Evolutionary conservation across 2,797 vertebrate species (phyloP), one percentile per base, ranked within the genome.

Genomic region (Aeoliscus strigatus): DNA sequence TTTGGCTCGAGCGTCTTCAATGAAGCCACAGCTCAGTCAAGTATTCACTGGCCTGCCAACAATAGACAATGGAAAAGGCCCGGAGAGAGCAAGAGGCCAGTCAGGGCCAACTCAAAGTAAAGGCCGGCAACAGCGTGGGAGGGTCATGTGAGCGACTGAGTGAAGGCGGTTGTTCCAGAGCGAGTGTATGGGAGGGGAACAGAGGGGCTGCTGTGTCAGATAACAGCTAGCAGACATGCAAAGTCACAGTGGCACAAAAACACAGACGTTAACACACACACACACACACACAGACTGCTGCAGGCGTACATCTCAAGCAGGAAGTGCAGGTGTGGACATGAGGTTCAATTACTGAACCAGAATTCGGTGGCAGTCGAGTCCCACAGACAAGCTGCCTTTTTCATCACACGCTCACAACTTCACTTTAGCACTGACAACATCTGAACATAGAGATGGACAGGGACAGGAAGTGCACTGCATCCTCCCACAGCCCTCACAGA

Each of bases 181-280:
- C 55, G 79, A 57, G 36, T 59, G 65, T 36, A 58, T 53, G 14
- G 70, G 63, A 66, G 76, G 53, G 41, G 64, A 80, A 86, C 81
- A 86, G 73, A 66, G 56, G 36, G 35, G 41, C 73, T 75, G 81
- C 76, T 82, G 81, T 86, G 71, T 65, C 60, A 28, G 73, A 83
- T 80, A 83, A 77, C 77, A 77, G 64, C 69, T 80, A 53, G 40
- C 31, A 42, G 28, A 38, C 49, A 36, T 21, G 54, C 37, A n/a
- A 49, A 64, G 61, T 70, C 55, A 63, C 49, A 46, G 41, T 30
- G 40, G 27, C 39, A 52, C 4, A 28, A 39, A 55, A 47, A 59
- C 39, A 28, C 12, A 16, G 32, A 57, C 70, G 45, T 28, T 29
- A 12, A 21, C 23, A 13, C 16, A 27, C 39, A 43, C 18, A 17